Evolutionary conservation across 2,888 invertebrate species (phyloP).

Genomic region (Luperina testacea): DNA sequence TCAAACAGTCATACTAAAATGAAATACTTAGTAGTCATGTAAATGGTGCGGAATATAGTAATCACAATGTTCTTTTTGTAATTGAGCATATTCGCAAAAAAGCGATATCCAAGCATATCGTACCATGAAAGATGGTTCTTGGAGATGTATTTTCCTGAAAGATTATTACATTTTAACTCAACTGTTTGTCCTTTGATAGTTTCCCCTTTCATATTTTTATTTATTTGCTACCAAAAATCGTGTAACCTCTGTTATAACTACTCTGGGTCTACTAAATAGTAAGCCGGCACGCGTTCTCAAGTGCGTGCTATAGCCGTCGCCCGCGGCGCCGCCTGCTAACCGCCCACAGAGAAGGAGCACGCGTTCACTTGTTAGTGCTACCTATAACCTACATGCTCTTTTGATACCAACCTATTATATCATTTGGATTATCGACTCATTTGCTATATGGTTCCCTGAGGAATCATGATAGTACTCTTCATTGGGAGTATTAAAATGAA

Average conservation of each 20-base stretch:
- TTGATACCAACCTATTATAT: neutral
- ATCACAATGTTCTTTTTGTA: too few species aligned
- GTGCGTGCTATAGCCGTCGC: conserved; percentile 63
- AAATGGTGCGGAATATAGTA: too few species aligned
- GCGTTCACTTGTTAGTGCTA: conserved; percentile 2
- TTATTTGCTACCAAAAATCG: neutral
- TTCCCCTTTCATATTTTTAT: neutral
- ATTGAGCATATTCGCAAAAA: neutral
- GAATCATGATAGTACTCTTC: neutral
- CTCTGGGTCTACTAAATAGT: conserved; percentile 69
- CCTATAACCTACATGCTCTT: neutral
- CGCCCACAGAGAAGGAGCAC: conserved; percentile 19
- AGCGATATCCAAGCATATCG: neutral
- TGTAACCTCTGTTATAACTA: conserved; percentile 15
- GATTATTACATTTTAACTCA: neutral
- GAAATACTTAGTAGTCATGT: too few species aligned
- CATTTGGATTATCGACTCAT: neutral
- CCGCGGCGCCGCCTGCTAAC: conserved; percentile 69
- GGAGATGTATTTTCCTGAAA: neutral
- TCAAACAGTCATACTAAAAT: too few species aligned
- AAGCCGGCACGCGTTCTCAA: conserved; percentile 70
- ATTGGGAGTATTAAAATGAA: neutral
- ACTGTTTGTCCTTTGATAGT: too few species aligned
- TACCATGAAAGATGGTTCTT: neutral
- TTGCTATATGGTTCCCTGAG: neutral